Conservation (phyloP, 2,113 vertebrate species). For the Aphelocoma coerulescens region DNA sequence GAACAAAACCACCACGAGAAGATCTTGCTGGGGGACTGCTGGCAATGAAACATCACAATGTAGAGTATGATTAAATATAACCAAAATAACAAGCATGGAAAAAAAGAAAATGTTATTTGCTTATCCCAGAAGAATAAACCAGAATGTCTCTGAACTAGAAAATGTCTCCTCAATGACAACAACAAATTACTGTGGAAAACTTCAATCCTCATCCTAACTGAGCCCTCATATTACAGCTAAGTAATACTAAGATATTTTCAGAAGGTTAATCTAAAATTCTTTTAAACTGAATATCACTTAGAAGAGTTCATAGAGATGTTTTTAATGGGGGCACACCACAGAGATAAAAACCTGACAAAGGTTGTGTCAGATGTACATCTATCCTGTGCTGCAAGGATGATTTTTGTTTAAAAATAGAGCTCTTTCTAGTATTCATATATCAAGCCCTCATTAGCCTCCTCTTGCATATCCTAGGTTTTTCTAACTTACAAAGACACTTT, state of each 20-base stretch:
- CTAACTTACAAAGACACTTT: not conserved
- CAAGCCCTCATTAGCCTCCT: not conserved
- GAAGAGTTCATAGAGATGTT: not conserved
- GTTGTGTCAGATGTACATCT: not conserved
- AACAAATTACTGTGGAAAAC: not conserved
- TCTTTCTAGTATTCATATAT: not conserved
- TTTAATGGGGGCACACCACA: not conserved
- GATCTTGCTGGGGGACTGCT: not conserved
- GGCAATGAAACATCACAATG: not conserved
- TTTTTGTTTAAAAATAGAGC: not conserved
- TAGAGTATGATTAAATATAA: not conserved
- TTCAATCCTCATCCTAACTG: not conserved
- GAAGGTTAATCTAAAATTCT: not conserved
- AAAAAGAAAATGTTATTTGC: not conserved
- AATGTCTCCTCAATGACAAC: not conserved
- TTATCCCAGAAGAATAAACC: not conserved
- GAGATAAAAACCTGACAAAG: not conserved
- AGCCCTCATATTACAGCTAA: not conserved
- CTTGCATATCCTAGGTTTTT: not conserved
- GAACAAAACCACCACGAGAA: not conserved
- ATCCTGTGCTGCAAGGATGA: not conserved
- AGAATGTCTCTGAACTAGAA: not conserved
- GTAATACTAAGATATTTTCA: not conserved
- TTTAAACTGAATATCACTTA: not conserved
- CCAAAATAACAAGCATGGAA: not conserved